These are phyloP conservation scores for Crepidodera aurea DNA, from an alignment of 2,888 invertebrate species.

Conservation along the genomic window DNA sequence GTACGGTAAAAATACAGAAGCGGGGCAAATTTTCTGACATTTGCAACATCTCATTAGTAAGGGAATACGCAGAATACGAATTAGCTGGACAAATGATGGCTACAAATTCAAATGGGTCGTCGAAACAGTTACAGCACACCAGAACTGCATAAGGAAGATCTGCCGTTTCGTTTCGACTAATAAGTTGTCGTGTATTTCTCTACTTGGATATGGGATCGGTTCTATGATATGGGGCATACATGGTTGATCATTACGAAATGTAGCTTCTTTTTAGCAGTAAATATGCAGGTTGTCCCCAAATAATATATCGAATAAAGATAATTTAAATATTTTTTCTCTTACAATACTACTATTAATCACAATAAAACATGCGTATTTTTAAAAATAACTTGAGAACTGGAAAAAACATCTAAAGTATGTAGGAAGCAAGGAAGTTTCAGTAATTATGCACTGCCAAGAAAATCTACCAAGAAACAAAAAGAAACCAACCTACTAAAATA, in stretches of 20 bases:
- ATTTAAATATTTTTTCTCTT: no score
- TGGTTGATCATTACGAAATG: constrained; percentile 11
- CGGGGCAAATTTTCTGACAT: constrained; percentile 15
- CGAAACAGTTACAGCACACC: constrained; percentile 32
- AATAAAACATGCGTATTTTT: no score
- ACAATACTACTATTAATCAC: no score
- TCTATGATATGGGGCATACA: constrained; percentile 23
- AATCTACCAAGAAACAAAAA: no score
- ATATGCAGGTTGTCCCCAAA: no score
- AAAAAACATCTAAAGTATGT: no score
- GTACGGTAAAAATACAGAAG: neutral
- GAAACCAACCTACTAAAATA: no score
- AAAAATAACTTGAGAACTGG: no score
- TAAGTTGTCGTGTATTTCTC: constrained; percentile 30
- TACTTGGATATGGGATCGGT: constrained; percentile 32
- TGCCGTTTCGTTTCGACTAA: constrained; percentile 24
- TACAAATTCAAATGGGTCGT: constrained; percentile 29
- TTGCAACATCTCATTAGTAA: constrained; percentile 31
- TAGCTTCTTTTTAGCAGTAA: neutral
- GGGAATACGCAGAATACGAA: constrained; percentile 32
- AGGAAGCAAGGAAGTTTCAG: no score
- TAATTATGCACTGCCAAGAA: no score
- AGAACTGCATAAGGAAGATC: constrained; percentile 29
- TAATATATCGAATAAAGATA: no score
- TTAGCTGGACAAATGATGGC: constrained; percentile 26